phyloP scores from a whole-genome alignment of 92 coral and sea anemone genomes.

The Nematostella vectensis region DNA sequence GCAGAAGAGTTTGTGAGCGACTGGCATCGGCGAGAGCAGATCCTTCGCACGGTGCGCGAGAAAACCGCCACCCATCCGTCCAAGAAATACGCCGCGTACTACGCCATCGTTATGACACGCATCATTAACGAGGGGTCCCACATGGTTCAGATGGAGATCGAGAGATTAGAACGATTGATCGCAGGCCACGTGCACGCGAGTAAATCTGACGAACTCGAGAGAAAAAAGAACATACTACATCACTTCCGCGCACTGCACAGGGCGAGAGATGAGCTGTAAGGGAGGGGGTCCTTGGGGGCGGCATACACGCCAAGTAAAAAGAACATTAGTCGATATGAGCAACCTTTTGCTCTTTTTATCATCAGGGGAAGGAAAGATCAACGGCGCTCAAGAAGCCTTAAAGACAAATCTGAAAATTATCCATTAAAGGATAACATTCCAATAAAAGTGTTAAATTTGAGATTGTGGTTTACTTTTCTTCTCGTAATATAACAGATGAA shows the following conservation, averaged over 20 bases:
- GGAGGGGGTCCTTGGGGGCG: too few relatives aligned
- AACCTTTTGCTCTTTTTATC: too few relatives aligned
- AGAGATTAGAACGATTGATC: slow-evolving; percentile 82
- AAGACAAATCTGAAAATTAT: too few relatives aligned
- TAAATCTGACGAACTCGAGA: slow-evolving; percentile 86
- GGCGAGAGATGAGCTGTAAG: slow-evolving; percentile 86
- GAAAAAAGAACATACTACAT: slow-evolving; percentile 73
- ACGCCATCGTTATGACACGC: slow-evolving; percentile 67
- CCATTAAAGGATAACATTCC: too few relatives aligned
- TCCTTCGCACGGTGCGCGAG: slow-evolving; percentile 40
- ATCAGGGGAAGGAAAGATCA: too few relatives aligned
- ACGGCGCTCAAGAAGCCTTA: too few relatives aligned
- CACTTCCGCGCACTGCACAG: slow-evolving; percentile 80
- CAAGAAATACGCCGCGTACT: slow-evolving; percentile 65
- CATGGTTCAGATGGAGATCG: slow-evolving; percentile 55
- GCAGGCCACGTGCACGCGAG: slow-evolving; percentile 85
- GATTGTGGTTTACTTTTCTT: too few relatives aligned
- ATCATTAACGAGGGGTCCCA: slow-evolving; percentile 60
- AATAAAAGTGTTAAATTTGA: too few relatives aligned
- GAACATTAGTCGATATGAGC: too few relatives aligned
- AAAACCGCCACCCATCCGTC: slow-evolving; percentile 28
- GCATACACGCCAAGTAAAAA: too few relatives aligned
- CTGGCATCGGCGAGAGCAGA: slow-evolving; percentile 56
- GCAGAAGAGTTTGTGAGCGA: slow-evolving; percentile 77
- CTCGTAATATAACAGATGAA: too few relatives aligned